These are phyloP conservation scores for Orius insidiosus DNA, from an alignment of 1,140 invertebrate species.

Conservation along the genomic window DNA sequence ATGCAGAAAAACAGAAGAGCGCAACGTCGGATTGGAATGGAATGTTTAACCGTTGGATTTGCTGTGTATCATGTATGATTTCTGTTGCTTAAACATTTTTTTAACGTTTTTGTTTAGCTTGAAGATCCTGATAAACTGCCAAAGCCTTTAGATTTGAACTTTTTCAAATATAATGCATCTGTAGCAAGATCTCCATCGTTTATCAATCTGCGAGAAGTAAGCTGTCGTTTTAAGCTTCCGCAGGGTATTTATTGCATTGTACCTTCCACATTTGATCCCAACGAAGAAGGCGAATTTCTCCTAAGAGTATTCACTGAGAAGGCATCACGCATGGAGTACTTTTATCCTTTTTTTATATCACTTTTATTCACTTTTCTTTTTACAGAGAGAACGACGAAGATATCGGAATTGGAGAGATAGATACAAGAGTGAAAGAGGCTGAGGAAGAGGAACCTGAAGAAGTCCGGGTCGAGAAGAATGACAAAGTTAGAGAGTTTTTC, in stretches of 20 bases:
- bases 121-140: slow-evolving; percentile 53
- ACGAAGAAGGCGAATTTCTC: slow-evolving; percentile 91
- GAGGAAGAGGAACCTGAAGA: slow-evolving; percentile 29
- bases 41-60: slow-evolving; percentile 91
- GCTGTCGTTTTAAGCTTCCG: slow-evolving; percentile 77
- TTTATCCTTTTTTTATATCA: slow-evolving; percentile 21
- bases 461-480: slow-evolving; percentile 27
- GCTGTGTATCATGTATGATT: slow-evolving; percentile 72
- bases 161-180: slow-evolving; percentile 92
- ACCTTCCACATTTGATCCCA: slow-evolving; percentile 93
- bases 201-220: slow-evolving; percentile 91
- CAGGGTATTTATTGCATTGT: slow-evolving; percentile 92
- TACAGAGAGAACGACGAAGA: slow-evolving; percentile 71
- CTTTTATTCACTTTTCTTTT: slow-evolving; percentile 23
- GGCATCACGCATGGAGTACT: slow-evolving; percentile 70
- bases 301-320: slow-evolving; percentile 92
- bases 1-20: slow-evolving; percentile 90
- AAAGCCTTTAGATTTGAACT: slow-evolving; percentile 71
- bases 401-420: slow-evolving; percentile 55
- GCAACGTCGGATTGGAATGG: slow-evolving; percentile 71
- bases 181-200: slow-evolving; percentile 83
- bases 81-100: too few relatives aligned
- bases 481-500: slow-evolving; percentile 61
- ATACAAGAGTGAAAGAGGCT: slow-evolving; percentile 36
- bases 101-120: slow-evolving; percentile 38